Evolutionary conservation across 2,888 invertebrate genomes (phyloP).

Genomic region (Callinectes sapidus): DNA sequence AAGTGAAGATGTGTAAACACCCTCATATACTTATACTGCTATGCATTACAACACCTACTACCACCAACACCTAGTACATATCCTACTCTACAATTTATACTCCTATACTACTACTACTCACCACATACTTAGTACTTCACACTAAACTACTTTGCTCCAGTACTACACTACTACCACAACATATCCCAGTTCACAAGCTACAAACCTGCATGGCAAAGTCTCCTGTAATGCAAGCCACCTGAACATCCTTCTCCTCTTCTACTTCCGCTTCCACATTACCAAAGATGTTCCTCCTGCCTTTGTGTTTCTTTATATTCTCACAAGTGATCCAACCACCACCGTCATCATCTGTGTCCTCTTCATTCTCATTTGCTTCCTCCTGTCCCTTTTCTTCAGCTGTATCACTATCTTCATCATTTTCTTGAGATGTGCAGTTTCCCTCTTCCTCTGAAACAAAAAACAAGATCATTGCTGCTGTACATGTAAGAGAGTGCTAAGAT

Average conservation of each 20-base stretch:
- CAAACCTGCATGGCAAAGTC: constrained; percentile 95
- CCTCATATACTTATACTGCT: no score
- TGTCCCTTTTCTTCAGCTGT: neutral
- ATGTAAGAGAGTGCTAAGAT: no score
- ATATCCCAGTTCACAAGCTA: no score
- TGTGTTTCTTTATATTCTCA: constrained; percentile 85
- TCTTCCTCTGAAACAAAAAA: neutral
- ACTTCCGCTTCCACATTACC: constrained; percentile 78
- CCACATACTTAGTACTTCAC: no score
- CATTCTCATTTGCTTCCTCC: neutral
- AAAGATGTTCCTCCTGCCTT: constrained; percentile 80
- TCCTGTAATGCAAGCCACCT: constrained; percentile 95
- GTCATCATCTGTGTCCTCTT: constrained; percentile 72
- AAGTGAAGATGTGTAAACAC: no score
- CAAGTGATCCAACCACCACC: constrained; percentile 87
- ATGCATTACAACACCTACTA: no score
- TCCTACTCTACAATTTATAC: no score
- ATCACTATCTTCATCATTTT: neutral
- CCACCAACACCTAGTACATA: no score
- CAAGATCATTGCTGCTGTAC: neutral
- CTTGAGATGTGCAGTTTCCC: neutral
- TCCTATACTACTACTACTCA: no score
- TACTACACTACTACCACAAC: no score
- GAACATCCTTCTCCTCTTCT: constrained; percentile 81
- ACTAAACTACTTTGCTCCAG: no score